These are phyloP conservation scores for Australoheros facetus DNA, from an alignment of 2,797 vertebrate species.

Conservation along the genomic window DNA sequence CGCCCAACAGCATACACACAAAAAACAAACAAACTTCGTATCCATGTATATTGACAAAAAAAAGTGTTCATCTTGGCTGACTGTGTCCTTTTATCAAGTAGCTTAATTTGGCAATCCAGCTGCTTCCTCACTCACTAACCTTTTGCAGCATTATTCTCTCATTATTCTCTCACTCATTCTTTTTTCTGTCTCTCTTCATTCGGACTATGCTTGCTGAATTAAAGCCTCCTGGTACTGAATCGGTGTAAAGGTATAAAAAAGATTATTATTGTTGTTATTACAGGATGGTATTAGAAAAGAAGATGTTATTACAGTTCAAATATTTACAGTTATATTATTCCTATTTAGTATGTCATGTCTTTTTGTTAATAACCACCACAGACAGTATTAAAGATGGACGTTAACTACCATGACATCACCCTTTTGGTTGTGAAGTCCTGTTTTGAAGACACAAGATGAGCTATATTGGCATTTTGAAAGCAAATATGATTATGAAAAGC, in stretches of 20 bases:
- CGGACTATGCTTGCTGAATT: slow-evolving; percentile 29
- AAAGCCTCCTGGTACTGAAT: background rate
- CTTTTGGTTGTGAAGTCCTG: background rate
- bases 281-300: too few species aligned
- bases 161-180: slow-evolving; percentile 32
- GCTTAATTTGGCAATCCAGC: slow-evolving; percentile 48
- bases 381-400: background rate
- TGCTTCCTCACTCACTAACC: slow-evolving; percentile 32
- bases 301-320: too few species aligned
- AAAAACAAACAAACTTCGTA: background rate
- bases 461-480: background rate
- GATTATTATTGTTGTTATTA: too few species aligned
- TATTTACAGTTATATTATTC: background rate
- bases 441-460: background rate
- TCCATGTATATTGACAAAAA: slow-evolving; percentile 7
- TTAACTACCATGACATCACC: background rate
- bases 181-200: slow-evolving; percentile 27
- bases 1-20: slow-evolving; percentile 26
- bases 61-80: slow-evolving; percentile 8
- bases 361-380: background rate
- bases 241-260: too few species aligned
- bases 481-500: background rate
- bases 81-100: slow-evolving; percentile 12
- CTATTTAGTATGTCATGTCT: background rate
- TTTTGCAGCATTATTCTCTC: slow-evolving; percentile 40